Conservation (phyloP, 1,140 invertebrate species). For the Heliconius himera region DNA sequence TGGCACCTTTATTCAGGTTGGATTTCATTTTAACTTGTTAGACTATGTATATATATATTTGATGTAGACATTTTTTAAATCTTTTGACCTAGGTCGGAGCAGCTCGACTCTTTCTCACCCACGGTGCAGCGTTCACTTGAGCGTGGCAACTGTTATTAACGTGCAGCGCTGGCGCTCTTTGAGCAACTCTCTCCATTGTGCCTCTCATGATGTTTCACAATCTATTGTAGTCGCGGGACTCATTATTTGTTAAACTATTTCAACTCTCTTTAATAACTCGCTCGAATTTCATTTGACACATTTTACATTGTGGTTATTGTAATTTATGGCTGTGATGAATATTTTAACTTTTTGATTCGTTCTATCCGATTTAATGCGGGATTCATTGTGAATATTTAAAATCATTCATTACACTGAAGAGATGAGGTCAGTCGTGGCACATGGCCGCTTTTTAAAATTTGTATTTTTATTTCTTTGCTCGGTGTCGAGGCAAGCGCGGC, state of each 20-base stretch:
- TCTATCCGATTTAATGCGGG: neutral
- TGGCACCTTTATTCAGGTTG: conserved; percentile 11
- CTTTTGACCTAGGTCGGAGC: neutral
- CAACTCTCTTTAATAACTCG: conserved; percentile 34
- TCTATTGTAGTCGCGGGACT: conserved; percentile 61
- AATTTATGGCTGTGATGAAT: conserved; percentile 16
- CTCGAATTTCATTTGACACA: conserved; percentile 31
- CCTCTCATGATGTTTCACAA: conserved; percentile 67
- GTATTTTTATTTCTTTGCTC: no score
- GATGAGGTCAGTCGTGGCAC: no score
- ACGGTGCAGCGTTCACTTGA: conserved; percentile 1
- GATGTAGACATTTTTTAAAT: neutral
- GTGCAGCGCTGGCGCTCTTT: conserved; percentile 61
- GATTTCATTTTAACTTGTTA: neutral
- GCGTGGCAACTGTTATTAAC: conserved; percentile 64
- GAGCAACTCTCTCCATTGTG: conserved; percentile 70
- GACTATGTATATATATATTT: neutral
- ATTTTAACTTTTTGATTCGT: conserved; percentile 2
- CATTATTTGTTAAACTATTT: conserved; percentile 53
- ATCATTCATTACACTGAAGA: neutral
- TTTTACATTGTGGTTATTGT: conserved; percentile 22
- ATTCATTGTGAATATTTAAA: neutral
- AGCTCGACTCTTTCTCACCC: neutral
- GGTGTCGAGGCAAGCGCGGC: no score
- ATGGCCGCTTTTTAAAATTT: no score